Percentiles rank a stretch among this genome's conserved stretches.
phyloP scores from a whole-genome alignment of 2,113 vertebrate species.

The Dasypus novemcinctus region DNA sequence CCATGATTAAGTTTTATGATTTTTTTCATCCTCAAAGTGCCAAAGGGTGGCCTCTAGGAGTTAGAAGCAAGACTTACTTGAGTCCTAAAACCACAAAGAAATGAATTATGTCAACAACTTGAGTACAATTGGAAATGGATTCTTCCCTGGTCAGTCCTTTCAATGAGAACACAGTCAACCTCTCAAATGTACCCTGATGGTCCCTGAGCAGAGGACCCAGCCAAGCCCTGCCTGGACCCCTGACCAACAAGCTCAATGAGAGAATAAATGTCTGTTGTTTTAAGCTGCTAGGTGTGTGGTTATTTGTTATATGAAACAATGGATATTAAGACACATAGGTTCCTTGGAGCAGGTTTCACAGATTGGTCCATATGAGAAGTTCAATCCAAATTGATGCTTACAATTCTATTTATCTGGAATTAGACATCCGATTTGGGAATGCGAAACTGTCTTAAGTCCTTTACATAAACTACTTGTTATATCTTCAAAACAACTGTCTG shows the following conservation, averaged over 20 bases:
- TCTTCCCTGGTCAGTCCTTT: not conserved
- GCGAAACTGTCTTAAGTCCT: not conserved
- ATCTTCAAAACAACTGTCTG: not conserved
- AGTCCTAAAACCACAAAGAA: not conserved
- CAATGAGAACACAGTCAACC: not conserved
- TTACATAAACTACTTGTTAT: not conserved
- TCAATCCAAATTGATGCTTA: not conserved
- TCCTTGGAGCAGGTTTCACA: not conserved
- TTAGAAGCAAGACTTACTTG: not conserved
- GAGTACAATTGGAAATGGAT: not conserved
- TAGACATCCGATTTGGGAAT: not conserved
- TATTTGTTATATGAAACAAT: not conserved
- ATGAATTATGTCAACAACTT: not conserved
- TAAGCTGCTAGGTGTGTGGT: not conserved
- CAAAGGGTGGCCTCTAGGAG: not conserved
- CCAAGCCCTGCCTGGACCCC: not conserved
- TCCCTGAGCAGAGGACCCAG: not conserved
- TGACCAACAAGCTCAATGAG: not conserved
- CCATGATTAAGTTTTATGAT: not conserved
- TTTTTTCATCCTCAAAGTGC: too few relatives aligned
- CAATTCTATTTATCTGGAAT: not conserved
- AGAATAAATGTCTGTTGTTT: not conserved
- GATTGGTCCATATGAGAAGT: not conserved
- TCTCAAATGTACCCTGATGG: not conserved
- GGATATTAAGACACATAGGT: not conserved